Evolutionary conservation across 2,797 vertebrate species (phyloP).

Genomic region (Petrocephalus sullivani): DNA sequence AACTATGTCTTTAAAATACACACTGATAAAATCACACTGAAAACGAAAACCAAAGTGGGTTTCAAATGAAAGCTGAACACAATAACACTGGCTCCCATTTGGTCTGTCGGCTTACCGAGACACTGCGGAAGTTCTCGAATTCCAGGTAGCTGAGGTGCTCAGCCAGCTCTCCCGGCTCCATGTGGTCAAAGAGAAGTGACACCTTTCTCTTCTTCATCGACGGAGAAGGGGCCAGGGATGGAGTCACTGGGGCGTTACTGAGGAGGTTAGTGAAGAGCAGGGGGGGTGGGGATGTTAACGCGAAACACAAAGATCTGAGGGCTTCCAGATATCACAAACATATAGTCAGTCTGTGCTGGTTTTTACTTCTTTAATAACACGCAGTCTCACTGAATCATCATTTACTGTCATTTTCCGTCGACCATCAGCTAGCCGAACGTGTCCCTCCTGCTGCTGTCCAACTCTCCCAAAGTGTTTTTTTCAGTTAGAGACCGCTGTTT

Average conservation of each 20-base stretch:
- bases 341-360: background rate
- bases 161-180: constrained; percentile 79
- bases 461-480: background rate
- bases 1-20: background rate
- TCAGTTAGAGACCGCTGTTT: background rate
- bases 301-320: background rate
- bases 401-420: background rate
- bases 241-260: constrained; percentile 53
- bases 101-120: constrained; percentile 65
- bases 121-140: constrained; percentile 82
- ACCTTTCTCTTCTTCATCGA: constrained; percentile 86
- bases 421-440: background rate
- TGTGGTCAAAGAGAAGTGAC: constrained; percentile 85
- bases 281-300: background rate
- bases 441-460: background rate
- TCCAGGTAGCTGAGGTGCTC: constrained; percentile 85
- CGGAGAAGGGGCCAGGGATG: constrained; percentile 61
- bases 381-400: background rate
- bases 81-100: background rate
- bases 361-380: background rate
- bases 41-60: background rate
- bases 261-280: constrained; percentile 11
- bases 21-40: background rate
- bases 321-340: background rate
- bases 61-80: background rate